Evolutionary conservation across 1,140 invertebrate genomes (phyloP).

Genomic region (Pararge aegeria): DNA sequence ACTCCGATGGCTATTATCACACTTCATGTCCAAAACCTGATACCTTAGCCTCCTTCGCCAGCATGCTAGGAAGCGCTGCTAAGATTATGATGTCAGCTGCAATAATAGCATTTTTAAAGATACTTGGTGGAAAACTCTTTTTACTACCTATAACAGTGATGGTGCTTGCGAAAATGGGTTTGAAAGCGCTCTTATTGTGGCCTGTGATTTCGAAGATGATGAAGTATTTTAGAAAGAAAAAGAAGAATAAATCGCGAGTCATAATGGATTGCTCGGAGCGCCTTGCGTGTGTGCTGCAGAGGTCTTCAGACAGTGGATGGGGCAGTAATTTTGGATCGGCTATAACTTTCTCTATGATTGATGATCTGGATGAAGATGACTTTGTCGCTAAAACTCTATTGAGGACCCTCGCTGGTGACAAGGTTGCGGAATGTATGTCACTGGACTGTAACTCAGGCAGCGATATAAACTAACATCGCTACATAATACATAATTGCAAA

Average conservation of each 20-base stretch:
- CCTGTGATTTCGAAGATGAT: constrained; percentile 70
- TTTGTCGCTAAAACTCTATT: constrained; percentile 60
- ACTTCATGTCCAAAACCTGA: constrained; percentile 60
- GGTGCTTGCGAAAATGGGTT: constrained; percentile 57
- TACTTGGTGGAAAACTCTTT: constrained; percentile 62
- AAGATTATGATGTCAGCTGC: constrained; percentile 69
- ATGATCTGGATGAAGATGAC: constrained; percentile 63
- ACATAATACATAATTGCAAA: not conserved
- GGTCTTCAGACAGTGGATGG: constrained; percentile 49
- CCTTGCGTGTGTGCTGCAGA: constrained; percentile 63
- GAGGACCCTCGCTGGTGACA: constrained; percentile 63
- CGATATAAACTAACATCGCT: constrained; percentile 59
- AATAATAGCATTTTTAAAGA: constrained; percentile 58
- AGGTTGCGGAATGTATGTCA: constrained; percentile 72
- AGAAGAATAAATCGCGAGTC: constrained; percentile 50
- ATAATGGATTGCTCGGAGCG: constrained; percentile 64
- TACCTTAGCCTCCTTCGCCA: constrained; percentile 60
- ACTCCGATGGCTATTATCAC: constrained; percentile 51
- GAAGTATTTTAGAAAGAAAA: constrained; percentile 69
- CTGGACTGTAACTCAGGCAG: constrained; percentile 67
- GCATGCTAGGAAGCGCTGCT: constrained; percentile 62
- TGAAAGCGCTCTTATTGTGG: constrained; percentile 65
- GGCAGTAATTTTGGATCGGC: constrained; percentile 60
- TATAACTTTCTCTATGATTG: constrained; percentile 60
- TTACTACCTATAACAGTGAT: constrained; percentile 57